Conservation (phyloP, 2,113 vertebrate species). For the Holacanthus passer region DNA sequence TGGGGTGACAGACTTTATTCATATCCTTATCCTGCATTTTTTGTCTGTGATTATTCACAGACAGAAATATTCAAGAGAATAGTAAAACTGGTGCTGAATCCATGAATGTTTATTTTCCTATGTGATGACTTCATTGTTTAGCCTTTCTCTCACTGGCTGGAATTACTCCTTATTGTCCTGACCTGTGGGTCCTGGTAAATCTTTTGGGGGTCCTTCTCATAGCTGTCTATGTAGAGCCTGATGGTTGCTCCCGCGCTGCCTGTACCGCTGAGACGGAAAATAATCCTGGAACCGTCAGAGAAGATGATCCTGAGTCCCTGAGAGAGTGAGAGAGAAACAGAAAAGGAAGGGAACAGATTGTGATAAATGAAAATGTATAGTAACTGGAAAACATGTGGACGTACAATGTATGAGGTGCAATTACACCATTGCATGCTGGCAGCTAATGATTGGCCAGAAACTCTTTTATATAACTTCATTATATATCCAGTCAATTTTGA, state of each 20-base stretch:
- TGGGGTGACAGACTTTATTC: conserved; percentile 13
- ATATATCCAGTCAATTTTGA: conserved; percentile 1
- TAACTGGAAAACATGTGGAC: conserved; percentile 30
- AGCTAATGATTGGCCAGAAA: background rate
- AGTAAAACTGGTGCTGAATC: background rate
- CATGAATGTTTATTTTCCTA: conserved; percentile 21
- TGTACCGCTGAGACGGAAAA: conserved; percentile 97
- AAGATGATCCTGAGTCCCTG: conserved; percentile 97
- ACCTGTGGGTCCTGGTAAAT: conserved; percentile 96
- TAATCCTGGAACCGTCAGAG: conserved; percentile 94
- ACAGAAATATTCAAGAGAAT: background rate
- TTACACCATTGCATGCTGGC: background rate
- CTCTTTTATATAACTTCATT: background rate
- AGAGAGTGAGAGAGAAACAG: conserved; percentile 21
- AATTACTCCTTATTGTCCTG: conserved; percentile 42
- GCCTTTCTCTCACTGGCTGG: conserved; percentile 29
- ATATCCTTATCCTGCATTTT: background rate
- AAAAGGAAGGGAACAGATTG: conserved; percentile 6
- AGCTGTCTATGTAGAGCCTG: conserved; percentile 98
- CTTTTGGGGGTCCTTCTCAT: conserved; percentile 93
- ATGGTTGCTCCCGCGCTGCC: conserved; percentile 96
- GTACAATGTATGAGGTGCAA: conserved; percentile 15
- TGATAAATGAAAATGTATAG: conserved; percentile 31
- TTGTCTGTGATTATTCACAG: background rate
- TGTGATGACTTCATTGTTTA: conserved; percentile 44